Evolutionary conservation across 2,888 invertebrate species (phyloP).

Genomic region (Polia nebulosa): DNA sequence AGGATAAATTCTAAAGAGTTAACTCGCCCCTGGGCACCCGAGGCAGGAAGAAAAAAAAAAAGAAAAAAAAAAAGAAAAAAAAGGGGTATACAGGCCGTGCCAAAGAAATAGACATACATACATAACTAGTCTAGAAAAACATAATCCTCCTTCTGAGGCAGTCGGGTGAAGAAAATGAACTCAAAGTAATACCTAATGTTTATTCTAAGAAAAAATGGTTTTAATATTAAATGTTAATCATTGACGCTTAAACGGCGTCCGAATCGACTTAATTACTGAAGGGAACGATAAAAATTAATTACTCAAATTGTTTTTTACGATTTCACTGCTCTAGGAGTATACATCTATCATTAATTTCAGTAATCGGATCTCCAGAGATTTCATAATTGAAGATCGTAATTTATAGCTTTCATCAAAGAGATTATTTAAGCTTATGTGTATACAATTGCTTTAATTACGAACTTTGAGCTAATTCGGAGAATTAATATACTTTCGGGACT

Average conservation of each 20-base stretch:
- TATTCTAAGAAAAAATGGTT: constrained; percentile 47
- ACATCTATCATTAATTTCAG: constrained; percentile 68
- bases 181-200: constrained; percentile 43
- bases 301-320: constrained; percentile 65
- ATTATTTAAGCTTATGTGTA: constrained; percentile 63
- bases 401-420: constrained; percentile 62
- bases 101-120: no score
- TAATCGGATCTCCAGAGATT: constrained; percentile 67
- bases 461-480: constrained; percentile 32
- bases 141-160: no score
- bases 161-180: constrained; percentile 29
- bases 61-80: no score
- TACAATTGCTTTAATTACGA: constrained; percentile 55
- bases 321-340: constrained; percentile 63
- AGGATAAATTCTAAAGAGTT: no score
- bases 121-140: no score
- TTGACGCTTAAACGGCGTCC: constrained; percentile 59
- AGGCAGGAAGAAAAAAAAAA: no score
- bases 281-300: constrained; percentile 67
- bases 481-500: constrained; percentile 30
- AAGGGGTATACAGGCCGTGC: no score
- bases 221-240: constrained; percentile 63
- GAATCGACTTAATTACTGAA: constrained; percentile 67
- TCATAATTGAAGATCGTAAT: constrained; percentile 61
- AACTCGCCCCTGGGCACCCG: no score